Evolutionary conservation across 1,140 invertebrate genomes (phyloP).

Genomic region (Drosophila simulans): DNA sequence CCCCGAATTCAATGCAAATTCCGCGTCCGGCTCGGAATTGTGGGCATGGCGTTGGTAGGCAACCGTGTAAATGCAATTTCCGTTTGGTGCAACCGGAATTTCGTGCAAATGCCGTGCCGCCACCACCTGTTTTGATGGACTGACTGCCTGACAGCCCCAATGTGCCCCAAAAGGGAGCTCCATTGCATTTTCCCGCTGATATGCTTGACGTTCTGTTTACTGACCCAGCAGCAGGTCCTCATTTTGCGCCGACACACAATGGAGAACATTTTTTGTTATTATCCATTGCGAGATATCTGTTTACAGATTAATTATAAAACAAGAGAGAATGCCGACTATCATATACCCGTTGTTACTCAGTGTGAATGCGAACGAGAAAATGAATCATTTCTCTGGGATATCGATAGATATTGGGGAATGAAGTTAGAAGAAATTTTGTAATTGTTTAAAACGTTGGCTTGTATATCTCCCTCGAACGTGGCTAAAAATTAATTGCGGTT

Average conservation of each 20-base stretch:
- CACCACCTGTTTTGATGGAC: constrained; percentile 12
- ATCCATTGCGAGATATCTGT: no score
- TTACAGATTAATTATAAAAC: no score
- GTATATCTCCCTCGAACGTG: no score
- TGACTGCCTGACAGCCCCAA: constrained; percentile 23
- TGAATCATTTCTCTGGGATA: no score
- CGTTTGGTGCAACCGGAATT: constrained; percentile 75
- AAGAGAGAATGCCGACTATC: no score
- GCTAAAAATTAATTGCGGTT: no score
- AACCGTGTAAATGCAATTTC: constrained; percentile 78
- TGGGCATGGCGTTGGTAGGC: constrained; percentile 35
- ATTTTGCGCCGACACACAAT: constrained; percentile 10
- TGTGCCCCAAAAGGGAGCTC: neutral
- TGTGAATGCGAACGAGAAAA: no score
- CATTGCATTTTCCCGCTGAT: constrained; percentile 3
- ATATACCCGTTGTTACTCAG: no score
- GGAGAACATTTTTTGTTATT: no score
- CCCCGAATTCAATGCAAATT: constrained; percentile 13
- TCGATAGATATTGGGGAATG: no score
- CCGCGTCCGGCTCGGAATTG: neutral
- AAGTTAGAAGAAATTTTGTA: no score
- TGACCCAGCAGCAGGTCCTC: constrained; percentile 2
- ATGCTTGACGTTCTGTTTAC: constrained; percentile 15
- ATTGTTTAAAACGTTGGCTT: no score
- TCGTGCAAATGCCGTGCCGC: constrained; percentile 32